A percentile compares a stretch with the other conserved stretches of the same genome.
phyloP scores from a whole-genome alignment of 1,140 invertebrate genomes.

The Drosophila parvula region DNA sequence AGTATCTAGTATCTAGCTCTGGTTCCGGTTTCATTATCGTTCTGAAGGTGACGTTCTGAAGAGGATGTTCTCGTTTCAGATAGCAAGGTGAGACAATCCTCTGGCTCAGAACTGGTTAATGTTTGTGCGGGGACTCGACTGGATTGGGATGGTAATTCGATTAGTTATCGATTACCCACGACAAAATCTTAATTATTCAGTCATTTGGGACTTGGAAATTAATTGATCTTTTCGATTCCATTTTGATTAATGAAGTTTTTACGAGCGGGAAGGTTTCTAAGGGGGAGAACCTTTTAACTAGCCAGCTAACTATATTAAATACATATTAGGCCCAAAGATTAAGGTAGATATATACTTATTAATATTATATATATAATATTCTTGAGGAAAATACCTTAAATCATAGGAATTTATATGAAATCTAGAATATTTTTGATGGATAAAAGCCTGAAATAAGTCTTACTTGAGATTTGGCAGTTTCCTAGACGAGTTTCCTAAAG shows the following conservation, averaged over 20 bases:
- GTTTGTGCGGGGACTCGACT: too few species aligned
- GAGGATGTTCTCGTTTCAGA: slow-evolving; percentile 27
- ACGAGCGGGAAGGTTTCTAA: background rate
- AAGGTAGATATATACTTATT: background rate
- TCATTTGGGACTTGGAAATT: background rate
- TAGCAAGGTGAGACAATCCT: slow-evolving; percentile 21
- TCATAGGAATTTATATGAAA: background rate
- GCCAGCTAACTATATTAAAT: background rate
- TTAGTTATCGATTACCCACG: slow-evolving; percentile 33
- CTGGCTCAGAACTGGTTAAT: slow-evolving; percentile 11
- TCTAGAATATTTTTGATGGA: background rate
- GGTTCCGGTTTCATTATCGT: slow-evolving; percentile 47
- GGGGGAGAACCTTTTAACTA: background rate
- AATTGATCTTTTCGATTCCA: background rate
- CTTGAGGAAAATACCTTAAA: background rate
- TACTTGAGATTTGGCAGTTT: too few species aligned
- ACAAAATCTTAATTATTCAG: slow-evolving; percentile 33
- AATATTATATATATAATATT: background rate
- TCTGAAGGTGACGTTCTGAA: slow-evolving; percentile 17
- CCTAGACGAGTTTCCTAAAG: background rate
- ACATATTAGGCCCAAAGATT: background rate
- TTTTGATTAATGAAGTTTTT: slow-evolving; percentile 6
- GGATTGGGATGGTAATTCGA: slow-evolving; percentile 9
- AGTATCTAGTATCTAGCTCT: background rate
- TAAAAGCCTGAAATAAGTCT: background rate